These are phyloP conservation scores for Micrastur ruficollis DNA, from an alignment of 2,797 vertebrate species.

Conservation along the genomic window DNA sequence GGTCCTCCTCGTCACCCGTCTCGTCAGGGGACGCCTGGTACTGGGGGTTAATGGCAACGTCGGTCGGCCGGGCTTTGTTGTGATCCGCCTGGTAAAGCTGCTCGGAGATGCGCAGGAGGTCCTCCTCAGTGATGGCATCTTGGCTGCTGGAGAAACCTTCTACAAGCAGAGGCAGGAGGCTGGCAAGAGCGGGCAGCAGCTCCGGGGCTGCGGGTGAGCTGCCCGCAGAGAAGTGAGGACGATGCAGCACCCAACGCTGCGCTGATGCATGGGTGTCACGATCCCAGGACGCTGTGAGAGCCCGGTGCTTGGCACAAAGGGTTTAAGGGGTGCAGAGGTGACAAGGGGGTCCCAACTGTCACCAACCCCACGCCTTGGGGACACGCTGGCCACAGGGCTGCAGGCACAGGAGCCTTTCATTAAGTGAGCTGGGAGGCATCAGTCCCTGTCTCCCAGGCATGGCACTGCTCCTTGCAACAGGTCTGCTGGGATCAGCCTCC, in stretches of 20 bases:
- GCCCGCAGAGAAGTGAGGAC: rapidly evolving
- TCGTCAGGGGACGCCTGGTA: not conserved
- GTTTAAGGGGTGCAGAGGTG: not conserved
- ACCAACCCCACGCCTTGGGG: not conserved
- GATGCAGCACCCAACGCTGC: rapidly evolving
- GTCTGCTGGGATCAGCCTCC: not conserved
- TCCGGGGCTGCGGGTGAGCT: not conserved
- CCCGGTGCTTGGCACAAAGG: not conserved
- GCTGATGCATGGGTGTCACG: rapidly evolving
- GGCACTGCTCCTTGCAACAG: not conserved
- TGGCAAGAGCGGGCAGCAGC: not conserved
- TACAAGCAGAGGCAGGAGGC: not conserved
- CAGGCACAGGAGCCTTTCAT: too few relatives aligned
- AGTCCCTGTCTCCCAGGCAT: rapidly evolving
- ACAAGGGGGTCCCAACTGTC: not conserved
- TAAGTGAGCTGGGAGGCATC: not conserved
- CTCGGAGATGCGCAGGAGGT: constrained; percentile 71
- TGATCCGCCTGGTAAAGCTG: constrained; percentile 60
- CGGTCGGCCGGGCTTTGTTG: constrained; percentile 69
- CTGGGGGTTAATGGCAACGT: constrained; percentile 74
- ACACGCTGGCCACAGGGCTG: not conserved
- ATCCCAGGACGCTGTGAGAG: rapidly evolving
- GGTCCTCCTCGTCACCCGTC: constrained; percentile 30
- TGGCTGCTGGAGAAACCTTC: constrained; percentile 64
- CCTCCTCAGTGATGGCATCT: constrained; percentile 40